Conservation (phyloP, 2,113 vertebrate genomes). For the Pampusana beccarii region DNA sequence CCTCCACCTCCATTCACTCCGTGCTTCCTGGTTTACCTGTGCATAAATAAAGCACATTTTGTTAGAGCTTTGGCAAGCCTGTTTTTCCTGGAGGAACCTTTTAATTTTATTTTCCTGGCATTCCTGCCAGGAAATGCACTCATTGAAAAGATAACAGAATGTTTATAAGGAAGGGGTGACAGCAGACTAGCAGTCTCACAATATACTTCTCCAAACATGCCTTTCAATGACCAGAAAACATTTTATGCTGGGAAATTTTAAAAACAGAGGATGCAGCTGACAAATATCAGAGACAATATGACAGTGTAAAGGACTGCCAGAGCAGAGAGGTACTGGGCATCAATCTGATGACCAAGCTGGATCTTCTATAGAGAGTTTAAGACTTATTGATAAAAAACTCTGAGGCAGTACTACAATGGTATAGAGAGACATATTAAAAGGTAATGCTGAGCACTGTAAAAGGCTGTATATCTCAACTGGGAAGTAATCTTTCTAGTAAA, state of each 20-base stretch:
- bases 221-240: not conserved
- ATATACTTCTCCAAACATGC: not conserved
- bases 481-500: not conserved
- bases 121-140: not conserved
- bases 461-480: not conserved
- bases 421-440: not conserved
- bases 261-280: not conserved
- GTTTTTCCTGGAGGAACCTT: not conserved
- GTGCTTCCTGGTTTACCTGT: not conserved
- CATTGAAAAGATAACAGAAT: not conserved
- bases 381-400: not conserved
- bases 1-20: not conserved
- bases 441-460: not conserved
- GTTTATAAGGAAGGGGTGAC: not conserved
- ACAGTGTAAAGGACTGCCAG: not conserved
- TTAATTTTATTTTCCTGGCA: not conserved
- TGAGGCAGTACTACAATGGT: not conserved
- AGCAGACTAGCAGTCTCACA: not conserved
- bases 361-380: not conserved
- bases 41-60: not conserved
- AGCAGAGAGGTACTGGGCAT: not conserved
- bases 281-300: rapidly evolving
- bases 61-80: not conserved
- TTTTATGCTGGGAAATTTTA: not conserved
- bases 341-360: not conserved